These are phyloP conservation scores for Chymomyza amoena DNA, from an alignment of 2,888 invertebrate genomes.

Conservation along the genomic window DNA sequence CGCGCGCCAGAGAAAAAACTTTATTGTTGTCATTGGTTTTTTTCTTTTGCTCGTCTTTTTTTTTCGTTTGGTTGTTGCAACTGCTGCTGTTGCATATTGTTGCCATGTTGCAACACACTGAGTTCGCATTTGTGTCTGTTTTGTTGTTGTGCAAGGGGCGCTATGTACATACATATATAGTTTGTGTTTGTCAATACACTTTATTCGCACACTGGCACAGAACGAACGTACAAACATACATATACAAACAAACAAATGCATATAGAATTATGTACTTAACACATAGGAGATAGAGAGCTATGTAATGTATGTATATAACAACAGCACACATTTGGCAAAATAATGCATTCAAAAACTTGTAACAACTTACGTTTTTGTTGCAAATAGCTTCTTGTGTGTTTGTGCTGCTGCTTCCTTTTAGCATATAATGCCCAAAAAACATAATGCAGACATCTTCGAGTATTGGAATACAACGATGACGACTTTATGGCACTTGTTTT, in stretches of 20 bases:
- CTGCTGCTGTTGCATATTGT: neutral
- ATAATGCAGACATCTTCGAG: neutral
- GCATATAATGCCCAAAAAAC: neutral
- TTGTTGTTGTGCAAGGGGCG: too few relatives aligned
- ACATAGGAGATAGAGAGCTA: neutral
- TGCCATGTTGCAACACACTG: neutral
- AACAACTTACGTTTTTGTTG: constrained; percentile 45
- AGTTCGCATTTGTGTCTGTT: too few relatives aligned
- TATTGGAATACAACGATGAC: neutral
- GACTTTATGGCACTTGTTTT: neutral
- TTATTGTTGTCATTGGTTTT: neutral
- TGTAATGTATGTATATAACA: neutral
- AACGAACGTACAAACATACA: neutral
- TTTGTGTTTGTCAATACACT: neutral
- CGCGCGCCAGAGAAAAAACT: neutral
- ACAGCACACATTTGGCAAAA: constrained; percentile 10
- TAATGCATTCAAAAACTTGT: constrained; percentile 19
- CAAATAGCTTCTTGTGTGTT: constrained; percentile 36
- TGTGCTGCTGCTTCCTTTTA: constrained; percentile 6
- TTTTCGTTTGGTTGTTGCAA: too few relatives aligned
- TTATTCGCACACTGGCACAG: neutral
- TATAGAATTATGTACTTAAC: neutral
- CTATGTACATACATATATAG: neutral
- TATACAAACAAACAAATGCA: neutral
- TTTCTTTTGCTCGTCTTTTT: neutral